phyloP scores from a whole-genome alignment of 2,113 vertebrate species.

The Oryzias woworae region DNA sequence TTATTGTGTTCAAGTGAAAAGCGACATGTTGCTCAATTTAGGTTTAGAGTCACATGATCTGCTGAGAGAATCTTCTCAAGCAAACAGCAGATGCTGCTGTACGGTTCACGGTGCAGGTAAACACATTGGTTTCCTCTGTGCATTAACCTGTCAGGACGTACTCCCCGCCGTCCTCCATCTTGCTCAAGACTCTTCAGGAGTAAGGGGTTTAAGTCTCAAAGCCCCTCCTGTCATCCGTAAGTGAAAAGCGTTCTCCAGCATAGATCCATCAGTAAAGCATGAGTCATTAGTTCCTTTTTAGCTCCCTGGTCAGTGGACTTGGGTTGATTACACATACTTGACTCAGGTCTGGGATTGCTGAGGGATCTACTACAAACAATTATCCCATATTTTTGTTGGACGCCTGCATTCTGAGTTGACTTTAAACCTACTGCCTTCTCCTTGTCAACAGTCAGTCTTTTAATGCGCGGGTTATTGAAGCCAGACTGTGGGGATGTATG shows the following conservation, averaged over 20 bases:
- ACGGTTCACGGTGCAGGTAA: constrained; percentile 33
- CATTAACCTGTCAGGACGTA: constrained; percentile 50
- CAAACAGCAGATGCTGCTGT: constrained; percentile 39
- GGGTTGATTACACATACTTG: constrained; percentile 44
- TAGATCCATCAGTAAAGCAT: constrained; percentile 44
- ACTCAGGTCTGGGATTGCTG: constrained; percentile 49
- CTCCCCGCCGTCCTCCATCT: constrained; percentile 46
- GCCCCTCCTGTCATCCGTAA: constrained; percentile 9
- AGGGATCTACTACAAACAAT: constrained; percentile 71
- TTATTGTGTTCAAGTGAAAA: too few species aligned
- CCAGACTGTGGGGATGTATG: constrained; percentile 51
- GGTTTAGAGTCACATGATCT: constrained; percentile 17
- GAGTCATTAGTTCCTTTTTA: constrained; percentile 58
- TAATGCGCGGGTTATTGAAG: constrained; percentile 73
- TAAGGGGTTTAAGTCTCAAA: constrained; percentile 47
- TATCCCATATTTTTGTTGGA: constrained; percentile 77
- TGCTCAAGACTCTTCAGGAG: constrained; percentile 25
- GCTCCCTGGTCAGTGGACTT: constrained; percentile 45
- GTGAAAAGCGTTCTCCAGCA: constrained; percentile 19
- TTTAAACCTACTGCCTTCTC: constrained; percentile 50
- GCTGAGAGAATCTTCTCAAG: constrained; percentile 45
- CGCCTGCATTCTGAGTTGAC: constrained; percentile 38
- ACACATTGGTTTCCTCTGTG: constrained; percentile 35
- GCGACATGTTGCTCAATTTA: too few species aligned
- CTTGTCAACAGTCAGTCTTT: constrained; percentile 63